Percentiles rank a stretch among this genome's conserved stretches.
phyloP scores from a whole-genome alignment of 2,888 invertebrate species.

The Ectemnius continuus region DNA sequence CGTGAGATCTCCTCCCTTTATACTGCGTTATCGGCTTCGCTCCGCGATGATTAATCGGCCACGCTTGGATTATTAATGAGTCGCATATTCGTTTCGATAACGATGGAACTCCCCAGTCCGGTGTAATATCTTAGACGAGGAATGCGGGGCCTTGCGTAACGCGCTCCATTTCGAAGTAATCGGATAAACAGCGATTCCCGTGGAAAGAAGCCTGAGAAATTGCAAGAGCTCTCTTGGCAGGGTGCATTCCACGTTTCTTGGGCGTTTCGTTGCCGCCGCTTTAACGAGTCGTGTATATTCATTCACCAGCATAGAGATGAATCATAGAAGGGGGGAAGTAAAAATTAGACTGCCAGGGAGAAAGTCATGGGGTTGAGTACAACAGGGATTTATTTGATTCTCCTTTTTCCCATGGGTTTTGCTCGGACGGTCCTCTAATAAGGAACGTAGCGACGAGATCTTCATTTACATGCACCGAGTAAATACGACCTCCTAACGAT shows the following conservation, averaged over 20 bases:
- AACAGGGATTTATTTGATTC: no score
- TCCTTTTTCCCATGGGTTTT: no score
- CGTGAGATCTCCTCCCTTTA: background rate
- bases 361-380: no score
- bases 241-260: background rate
- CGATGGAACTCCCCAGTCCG: conserved; percentile 13
- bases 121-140: conserved; percentile 1
- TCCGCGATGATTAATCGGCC: conserved; percentile 26
- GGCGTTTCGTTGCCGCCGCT: no score
- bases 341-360: no score
- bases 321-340: no score
- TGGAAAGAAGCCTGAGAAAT: conserved; percentile 20
- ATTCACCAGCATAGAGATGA: no score
- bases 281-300: no score
- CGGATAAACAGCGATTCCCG: conserved; percentile 11
- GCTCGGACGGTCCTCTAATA: no score
- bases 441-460: no score
- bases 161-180: conserved; percentile 7
- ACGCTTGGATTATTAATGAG: conserved; percentile 17
- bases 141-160: background rate
- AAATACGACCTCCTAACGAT: no score
- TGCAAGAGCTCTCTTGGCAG: conserved; percentile 7
- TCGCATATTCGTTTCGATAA: conserved; percentile 17
- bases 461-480: no score
- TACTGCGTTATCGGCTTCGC: conserved; percentile 12